Conservation (phyloP, 2,888 invertebrate species). For the Nemapogon koenigi region DNA sequence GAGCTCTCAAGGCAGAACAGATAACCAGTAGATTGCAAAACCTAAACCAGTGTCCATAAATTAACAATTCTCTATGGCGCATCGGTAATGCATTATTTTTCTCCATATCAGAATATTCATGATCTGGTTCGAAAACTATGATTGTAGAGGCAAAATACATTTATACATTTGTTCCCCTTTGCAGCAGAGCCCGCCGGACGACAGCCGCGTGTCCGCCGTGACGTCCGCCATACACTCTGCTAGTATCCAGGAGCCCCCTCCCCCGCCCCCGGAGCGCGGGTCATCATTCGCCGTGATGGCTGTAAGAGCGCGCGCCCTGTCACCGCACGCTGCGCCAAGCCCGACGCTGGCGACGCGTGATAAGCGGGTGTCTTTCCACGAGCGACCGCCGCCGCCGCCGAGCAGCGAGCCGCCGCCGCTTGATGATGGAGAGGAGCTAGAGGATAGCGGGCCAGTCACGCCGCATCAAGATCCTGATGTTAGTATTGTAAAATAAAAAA, state of each 20-base stretch:
- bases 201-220: constrained; percentile 25
- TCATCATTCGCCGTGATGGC: constrained; percentile 90
- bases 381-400: constrained; percentile 46
- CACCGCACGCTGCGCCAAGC: constrained; percentile 23
- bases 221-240: constrained; percentile 19
- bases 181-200: constrained; percentile 22
- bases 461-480: constrained; percentile 82
- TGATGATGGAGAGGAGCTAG: constrained; percentile 7
- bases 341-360: constrained; percentile 37
- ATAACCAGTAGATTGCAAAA: too few species aligned
- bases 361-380: constrained; percentile 81
- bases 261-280: constrained; percentile 83
- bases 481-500: too few species aligned
- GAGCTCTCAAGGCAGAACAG: too few species aligned
- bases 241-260: constrained; percentile 16
- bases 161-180: too few species aligned
- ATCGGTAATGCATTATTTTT: too few species aligned
- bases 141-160: too few species aligned
- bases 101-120: too few species aligned
- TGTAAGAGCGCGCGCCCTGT: constrained; percentile 47
- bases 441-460: constrained; percentile 22
- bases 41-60: too few species aligned
- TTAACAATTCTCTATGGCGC: too few species aligned
- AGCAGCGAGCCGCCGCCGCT: constrained; percentile 12
- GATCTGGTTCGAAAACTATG: too few species aligned